Percentiles rank a stretch among this genome's conserved stretches.
These are phyloP conservation scores for western clawed frog (Xenopus tropicalis) DNA, from an alignment of 2,113 vertebrate genomes.

Conservation along the genomic window DNA sequence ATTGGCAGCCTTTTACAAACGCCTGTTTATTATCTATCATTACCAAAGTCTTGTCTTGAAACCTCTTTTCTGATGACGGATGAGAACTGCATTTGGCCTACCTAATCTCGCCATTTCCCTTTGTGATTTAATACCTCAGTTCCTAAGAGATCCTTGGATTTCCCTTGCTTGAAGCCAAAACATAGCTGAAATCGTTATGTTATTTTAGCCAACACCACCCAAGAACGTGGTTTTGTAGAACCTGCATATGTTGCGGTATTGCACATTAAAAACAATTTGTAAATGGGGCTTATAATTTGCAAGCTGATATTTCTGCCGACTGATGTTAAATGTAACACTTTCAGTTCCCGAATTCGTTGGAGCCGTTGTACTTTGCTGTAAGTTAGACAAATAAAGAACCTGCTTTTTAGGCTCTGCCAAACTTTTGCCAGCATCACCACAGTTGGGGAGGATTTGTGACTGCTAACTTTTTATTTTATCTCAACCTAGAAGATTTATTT, in stretches of 20 bases:
- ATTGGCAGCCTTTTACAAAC: constrained; percentile 10
- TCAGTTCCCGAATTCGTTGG: no score
- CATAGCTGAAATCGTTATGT: background rate
- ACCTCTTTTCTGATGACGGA: constrained; percentile 14
- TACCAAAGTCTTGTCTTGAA: background rate
- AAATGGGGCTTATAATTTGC: background rate
- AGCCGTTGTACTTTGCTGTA: no score
- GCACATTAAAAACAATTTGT: background rate
- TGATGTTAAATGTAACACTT: no score
- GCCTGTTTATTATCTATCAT: constrained; percentile 32
- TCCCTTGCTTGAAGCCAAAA: background rate
- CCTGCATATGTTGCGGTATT: background rate
- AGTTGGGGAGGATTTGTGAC: no score
- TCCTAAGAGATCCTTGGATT: background rate
- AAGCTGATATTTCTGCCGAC: background rate
- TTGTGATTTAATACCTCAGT: constrained; percentile 7
- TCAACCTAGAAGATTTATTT: no score
- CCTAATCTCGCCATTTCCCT: constrained; percentile 18
- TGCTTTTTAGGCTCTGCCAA: no score
- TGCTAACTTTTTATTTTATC: no score
- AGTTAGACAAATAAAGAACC: no score
- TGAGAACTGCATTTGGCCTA: constrained; percentile 11
- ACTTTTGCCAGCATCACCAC: no score
- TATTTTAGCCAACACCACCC: background rate
- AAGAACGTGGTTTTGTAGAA: background rate